Evolutionary conservation across 2,888 invertebrate genomes (phyloP), one percentile per base, ranked within the genome.

Genomic region (Pristionchus fissidentatus): DNA sequence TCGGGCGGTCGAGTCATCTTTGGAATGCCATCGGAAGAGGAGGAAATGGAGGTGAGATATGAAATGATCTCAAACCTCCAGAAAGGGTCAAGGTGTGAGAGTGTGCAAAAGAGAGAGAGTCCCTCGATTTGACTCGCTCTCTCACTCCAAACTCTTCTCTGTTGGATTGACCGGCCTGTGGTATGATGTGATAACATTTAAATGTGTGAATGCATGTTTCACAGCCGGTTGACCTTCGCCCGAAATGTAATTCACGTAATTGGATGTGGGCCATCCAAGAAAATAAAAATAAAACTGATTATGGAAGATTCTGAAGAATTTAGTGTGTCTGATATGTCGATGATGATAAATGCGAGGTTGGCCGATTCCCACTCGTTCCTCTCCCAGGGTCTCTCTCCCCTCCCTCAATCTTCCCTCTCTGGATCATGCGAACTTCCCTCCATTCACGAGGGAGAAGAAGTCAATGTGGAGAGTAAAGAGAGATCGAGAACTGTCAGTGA

Each of bases 361-460:
- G n/a, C n/a, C n/a, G n/a, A n/a, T n/a, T n/a, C n/a, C n/a, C n/a
- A n/a, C 57, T 57, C 29, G n/a, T 57, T 5, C 57, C 22, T 29
- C 4, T 29, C n/a, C n/a, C 62, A 62, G 52, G 77, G 77, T 77
- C 57, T 77, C 10, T 57, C 79, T 79, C 79, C 57, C 15, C 41
- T 38, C 19, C 79, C 79, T 38, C 35, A 38, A 13, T 29, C 57
- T 29, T 79, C 57, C 0, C 79, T 79, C 3, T 77, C 77, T 29
- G 77, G 89, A 87, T 55, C 84, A 43, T 49, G 82, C 38, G 79
- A 85, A 62, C 81, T 88, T 41, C 88, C 88, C n/a, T 89, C 84
- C 29, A 88, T 88, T 57, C 60, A 84, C 46, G 88, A 88, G 38
- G 88, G 88, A 81, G 85, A 83, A n/a, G 78, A 86, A 55, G 75